phyloP scores from a whole-genome alignment of 2,797 vertebrate genomes.

The Falco columbarius region DNA sequence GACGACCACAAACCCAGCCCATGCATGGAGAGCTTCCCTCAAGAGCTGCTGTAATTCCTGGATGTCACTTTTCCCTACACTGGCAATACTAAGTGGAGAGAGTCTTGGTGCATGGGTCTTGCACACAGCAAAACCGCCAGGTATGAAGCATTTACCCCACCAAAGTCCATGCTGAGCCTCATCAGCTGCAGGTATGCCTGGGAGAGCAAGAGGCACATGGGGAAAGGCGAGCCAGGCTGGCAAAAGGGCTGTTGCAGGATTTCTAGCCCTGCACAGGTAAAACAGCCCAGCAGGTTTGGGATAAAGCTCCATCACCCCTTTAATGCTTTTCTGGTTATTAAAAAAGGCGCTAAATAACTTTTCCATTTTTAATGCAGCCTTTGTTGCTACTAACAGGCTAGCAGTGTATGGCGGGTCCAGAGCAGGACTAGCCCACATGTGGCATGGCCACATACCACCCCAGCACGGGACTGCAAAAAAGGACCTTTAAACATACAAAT shows the following conservation, averaged over 20 bases:
- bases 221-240: not conserved
- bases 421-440: rapidly evolving
- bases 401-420: rapidly evolving
- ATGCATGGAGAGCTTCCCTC: not conserved
- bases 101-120: not conserved
- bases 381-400: not conserved
- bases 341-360: not conserved
- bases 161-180: rapidly evolving
- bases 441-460: rapidly evolving
- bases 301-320: not conserved
- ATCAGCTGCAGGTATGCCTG: not conserved
- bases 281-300: not conserved
- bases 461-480: rapidly evolving
- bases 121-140: not conserved
- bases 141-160: not conserved
- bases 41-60: not conserved
- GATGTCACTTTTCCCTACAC: not conserved
- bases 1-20: not conserved
- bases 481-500: not conserved
- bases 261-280: not conserved
- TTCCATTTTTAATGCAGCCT: not conserved
- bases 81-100: not conserved
- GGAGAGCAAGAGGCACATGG: not conserved
- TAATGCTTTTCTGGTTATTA: not conserved
- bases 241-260: not conserved